Conservation (phyloP, 37 sponge, comb jelly and placozoan species). For the Crambe crambe region DNA sequence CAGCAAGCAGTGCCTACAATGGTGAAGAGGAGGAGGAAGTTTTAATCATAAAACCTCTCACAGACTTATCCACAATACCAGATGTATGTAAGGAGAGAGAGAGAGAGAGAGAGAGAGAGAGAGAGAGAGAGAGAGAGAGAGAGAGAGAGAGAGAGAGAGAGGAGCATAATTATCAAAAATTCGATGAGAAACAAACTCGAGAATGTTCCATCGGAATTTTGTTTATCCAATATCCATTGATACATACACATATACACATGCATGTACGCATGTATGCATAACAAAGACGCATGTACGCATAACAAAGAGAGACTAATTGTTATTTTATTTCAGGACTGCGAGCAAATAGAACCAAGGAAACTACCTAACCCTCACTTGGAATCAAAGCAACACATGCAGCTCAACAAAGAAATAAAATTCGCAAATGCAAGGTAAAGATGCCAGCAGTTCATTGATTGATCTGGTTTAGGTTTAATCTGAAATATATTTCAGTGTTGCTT, state of each 20-base stretch:
- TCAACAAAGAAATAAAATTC: constrained; percentile 65
- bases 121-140: too few species aligned
- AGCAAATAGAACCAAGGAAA: constrained; percentile 49
- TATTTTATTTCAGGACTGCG: constrained; percentile 48
- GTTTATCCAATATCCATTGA: neutral
- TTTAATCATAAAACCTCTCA: constrained; percentile 43
- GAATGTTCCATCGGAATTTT: too few species aligned
- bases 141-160: too few species aligned
- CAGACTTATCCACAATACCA: constrained; percentile 4
- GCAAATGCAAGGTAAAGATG: constrained; percentile 33
- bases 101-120: neutral
- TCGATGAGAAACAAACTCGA: too few species aligned
- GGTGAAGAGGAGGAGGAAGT: neutral
- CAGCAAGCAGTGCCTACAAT: neutral
- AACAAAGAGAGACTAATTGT: too few species aligned
- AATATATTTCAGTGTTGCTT: too few species aligned
- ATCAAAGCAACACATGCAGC: constrained; percentile 30
- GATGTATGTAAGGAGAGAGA: constrained; percentile 14
- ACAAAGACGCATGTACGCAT: neutral
- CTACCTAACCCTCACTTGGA: constrained; percentile 45
- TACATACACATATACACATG: constrained; percentile 17
- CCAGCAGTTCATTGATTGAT: neutral
- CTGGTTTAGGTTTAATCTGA: too few species aligned
- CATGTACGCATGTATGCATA: constrained; percentile 5
- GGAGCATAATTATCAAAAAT: too few species aligned